phyloP scores from a whole-genome alignment of 2,113 vertebrate species.

The Microcebus murinus region DNA sequence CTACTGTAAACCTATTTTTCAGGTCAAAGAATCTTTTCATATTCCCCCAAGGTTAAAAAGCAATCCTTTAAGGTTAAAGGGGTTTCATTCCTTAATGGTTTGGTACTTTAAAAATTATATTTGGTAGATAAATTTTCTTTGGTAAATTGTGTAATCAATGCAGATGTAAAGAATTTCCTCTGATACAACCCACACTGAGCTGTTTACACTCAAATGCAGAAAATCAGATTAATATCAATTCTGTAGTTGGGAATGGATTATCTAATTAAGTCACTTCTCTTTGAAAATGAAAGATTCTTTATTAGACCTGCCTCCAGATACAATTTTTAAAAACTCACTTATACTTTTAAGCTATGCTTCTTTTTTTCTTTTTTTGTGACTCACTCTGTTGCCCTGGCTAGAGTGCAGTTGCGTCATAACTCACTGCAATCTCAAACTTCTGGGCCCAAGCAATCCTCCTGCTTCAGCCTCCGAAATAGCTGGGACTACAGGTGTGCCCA shows the following conservation, averaged over 20 bases:
- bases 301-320: slow-evolving; percentile 39
- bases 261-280: slow-evolving; percentile 55
- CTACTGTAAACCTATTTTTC: slow-evolving; percentile 6
- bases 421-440: too few species aligned
- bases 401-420: too few species aligned
- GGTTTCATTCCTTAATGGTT: slow-evolving; percentile 6
- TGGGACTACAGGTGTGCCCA: too few species aligned
- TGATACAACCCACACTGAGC: slow-evolving; percentile 31
- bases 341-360: background rate
- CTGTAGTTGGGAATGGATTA: slow-evolving; percentile 24
- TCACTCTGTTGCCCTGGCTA: too few species aligned
- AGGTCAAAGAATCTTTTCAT: slow-evolving; percentile 18
- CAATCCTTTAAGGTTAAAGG: slow-evolving; percentile 28
- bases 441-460: too few species aligned
- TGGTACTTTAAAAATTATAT: slow-evolving; percentile 53
- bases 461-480: too few species aligned
- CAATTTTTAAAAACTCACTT: slow-evolving; percentile 23
- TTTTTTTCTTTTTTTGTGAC: too few species aligned
- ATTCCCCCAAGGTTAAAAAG: slow-evolving; percentile 19
- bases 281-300: slow-evolving; percentile 53
- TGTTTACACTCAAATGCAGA: slow-evolving; percentile 59
- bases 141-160: slow-evolving; percentile 59
- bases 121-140: slow-evolving; percentile 73
- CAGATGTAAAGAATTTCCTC: background rate
- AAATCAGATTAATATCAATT: slow-evolving; percentile 35